Conservation (phyloP, 1,140 invertebrate species). For the Oreohelix idahoensis region DNA sequence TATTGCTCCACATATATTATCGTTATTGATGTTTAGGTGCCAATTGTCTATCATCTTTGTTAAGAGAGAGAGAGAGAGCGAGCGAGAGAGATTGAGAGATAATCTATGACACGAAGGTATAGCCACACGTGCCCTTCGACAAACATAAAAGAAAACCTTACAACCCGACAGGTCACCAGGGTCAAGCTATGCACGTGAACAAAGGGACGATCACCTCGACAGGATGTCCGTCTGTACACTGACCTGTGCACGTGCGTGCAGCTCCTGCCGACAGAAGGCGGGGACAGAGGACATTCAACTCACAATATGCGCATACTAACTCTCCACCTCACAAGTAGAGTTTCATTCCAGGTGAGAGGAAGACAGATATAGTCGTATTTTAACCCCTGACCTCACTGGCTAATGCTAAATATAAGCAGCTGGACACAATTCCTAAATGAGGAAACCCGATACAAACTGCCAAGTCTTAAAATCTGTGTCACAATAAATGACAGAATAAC, state of each 20-base stretch:
- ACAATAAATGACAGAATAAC: no score
- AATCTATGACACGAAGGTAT: not conserved
- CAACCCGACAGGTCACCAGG: not conserved
- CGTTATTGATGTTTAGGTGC: no score
- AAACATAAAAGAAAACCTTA: not conserved
- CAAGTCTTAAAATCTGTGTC: no score
- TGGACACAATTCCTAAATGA: no score
- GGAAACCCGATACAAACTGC: no score
- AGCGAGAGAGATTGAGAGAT: not conserved
- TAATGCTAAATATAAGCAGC: no score
- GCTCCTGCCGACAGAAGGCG: not conserved
- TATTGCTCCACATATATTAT: no score
- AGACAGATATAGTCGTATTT: not conserved
- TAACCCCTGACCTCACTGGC: not conserved
- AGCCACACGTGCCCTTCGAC: not conserved
- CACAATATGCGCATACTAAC: not conserved
- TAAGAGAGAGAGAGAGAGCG: not conserved
- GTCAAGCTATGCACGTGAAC: not conserved
- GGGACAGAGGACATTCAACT: not conserved
- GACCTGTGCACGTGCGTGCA: slow-evolving; percentile 5
- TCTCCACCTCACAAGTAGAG: not conserved
- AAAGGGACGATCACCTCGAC: not conserved
- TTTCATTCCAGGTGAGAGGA: not conserved
- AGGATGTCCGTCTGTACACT: slow-evolving; percentile 16
- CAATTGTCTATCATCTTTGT: no score